Evolutionary conservation across 2,888 invertebrate species (phyloP), one percentile per base, ranked within the genome.

Genomic region (Podabrus alpinus): DNA sequence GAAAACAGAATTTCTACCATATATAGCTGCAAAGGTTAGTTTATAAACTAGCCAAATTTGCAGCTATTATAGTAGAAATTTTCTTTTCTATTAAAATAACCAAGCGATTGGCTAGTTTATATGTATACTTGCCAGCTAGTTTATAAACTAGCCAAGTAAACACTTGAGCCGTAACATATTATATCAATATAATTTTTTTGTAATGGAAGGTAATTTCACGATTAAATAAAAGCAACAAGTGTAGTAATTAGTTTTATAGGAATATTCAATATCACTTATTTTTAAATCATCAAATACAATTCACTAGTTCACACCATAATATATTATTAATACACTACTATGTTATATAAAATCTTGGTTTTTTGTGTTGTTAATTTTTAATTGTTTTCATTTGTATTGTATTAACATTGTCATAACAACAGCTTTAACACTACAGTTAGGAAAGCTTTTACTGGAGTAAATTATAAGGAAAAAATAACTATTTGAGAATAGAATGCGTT

Each of bases 401-500:
- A 64, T 69, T 75, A 72, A 75, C 69, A 75, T 67, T 71, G 59
- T 69, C 69, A 72, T 24, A 75, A 72, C 60, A 17, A 68, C 69
- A 69, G 72, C 75, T 72, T 69, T 66, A 66, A 16, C 19, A 71
- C 59, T 71, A 59, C 25, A 68, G 16, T 19, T 64, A 19, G n/a
- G 15, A 72, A 75, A 72, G 73, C 73, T 73, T 68, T 70, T 69
- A 59, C 25, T 69, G 72, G 76, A n/a, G 70, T 68, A 64, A 15
- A 66, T 62, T 60, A 66, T 69, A 61, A 69, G 61, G 66, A 74
- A 68, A 66, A 72, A 61, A 68, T 17, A 71, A 67, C 45, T 64
- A 71, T 73, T 75, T 77, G 75, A 75, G 78, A 71, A 73, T 79
- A 79, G 78, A 82, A 79, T 84, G 81, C 83, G 81, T 87, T 87